Conservation (phyloP, 2,797 vertebrate species). For the Hapalemur alaotrensis region DNA sequence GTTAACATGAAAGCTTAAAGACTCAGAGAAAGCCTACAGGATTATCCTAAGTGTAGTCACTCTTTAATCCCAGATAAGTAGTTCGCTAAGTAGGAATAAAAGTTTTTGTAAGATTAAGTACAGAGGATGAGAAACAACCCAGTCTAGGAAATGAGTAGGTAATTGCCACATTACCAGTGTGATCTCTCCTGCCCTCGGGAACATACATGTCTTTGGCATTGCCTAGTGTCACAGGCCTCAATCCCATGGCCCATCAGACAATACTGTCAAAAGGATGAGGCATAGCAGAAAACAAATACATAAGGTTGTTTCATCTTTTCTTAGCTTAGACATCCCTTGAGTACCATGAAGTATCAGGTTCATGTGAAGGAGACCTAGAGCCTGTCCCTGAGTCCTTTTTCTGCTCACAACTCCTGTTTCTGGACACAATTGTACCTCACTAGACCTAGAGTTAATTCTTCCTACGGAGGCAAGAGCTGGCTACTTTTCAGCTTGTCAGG, state of each 20-base stretch:
- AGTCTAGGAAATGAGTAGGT: background rate
- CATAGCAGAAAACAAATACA: background rate
- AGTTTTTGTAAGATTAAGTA: background rate
- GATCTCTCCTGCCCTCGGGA: background rate
- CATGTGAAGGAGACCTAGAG: background rate
- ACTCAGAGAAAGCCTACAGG: background rate
- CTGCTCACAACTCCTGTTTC: background rate
- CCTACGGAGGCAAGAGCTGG: background rate
- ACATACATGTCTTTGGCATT: background rate
- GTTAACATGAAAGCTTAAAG: slow-evolving; percentile 4
- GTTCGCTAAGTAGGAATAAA: background rate
- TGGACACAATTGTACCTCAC: background rate
- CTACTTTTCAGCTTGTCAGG: background rate
- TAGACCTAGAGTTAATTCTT: background rate
- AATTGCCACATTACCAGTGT: background rate
- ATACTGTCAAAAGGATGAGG: background rate
- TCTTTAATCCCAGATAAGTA: background rate
- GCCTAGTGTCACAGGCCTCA: background rate
- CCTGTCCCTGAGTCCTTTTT: background rate
- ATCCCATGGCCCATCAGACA: background rate
- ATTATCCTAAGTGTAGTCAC: background rate
- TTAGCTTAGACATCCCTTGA: background rate
- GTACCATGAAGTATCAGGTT: background rate
- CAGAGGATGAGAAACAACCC: background rate
- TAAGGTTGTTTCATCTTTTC: background rate